phyloP scores from a whole-genome alignment of 2,797 vertebrate species.

The Sebastolobus alascanus region DNA sequence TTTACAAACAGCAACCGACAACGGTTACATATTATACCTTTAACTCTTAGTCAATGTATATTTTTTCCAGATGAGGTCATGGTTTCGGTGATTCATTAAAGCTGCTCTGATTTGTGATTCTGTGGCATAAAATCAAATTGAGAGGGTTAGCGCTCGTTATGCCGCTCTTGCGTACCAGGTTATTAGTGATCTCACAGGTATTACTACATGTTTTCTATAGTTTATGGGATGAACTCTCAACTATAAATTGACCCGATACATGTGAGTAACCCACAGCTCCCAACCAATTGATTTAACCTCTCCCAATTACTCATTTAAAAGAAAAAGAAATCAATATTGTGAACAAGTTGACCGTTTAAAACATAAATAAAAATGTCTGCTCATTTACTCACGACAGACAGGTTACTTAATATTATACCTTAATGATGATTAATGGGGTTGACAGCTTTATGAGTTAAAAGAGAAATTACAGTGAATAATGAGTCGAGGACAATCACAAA shows the following conservation, averaged over 20 bases:
- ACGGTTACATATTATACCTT: too few species aligned
- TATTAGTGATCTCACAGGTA: neutral
- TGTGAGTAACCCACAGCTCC: neutral
- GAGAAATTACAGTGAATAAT: neutral
- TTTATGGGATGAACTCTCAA: neutral
- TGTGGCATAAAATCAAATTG: neutral
- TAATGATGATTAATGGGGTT: slow-evolving; percentile 8
- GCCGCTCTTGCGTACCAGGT: neutral
- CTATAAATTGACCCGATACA: neutral
- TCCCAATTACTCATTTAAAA: neutral
- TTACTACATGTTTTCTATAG: neutral
- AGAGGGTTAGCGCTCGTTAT: neutral
- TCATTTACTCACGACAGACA: slow-evolving; percentile 2
- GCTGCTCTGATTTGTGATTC: neutral
- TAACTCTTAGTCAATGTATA: neutral
- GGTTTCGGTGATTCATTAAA: neutral
- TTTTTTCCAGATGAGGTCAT: neutral
- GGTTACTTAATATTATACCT: neutral
- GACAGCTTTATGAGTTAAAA: neutral
- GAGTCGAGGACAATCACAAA: neutral
- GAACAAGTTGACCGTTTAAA: neutral
- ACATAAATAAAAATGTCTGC: slow-evolving; percentile 3
- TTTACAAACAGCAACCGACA: too few species aligned
- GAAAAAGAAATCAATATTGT: neutral
- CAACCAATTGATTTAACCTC: neutral